Evolutionary conservation across 2,113 vertebrate genomes (phyloP).

Genomic region (Hyperopisus bebe): DNA sequence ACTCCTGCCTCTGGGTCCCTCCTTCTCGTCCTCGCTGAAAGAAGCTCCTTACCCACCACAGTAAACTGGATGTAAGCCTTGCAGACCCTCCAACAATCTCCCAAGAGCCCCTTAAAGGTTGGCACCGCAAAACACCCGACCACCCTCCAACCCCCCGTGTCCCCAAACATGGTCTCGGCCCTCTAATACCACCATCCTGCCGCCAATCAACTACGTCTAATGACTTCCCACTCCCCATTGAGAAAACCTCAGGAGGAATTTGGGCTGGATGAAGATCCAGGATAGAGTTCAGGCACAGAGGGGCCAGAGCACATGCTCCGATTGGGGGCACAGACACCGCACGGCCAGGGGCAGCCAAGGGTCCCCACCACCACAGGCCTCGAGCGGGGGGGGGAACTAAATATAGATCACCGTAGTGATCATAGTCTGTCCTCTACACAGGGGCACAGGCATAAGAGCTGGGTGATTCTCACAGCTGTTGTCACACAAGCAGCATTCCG

Average conservation of each 20-base stretch:
- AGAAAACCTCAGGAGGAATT: conserved; percentile 19
- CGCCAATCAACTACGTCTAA: not conserved
- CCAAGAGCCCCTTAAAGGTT: not conserved
- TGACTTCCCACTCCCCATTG: not conserved
- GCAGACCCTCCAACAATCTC: not conserved
- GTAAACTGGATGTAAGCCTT: not conserved
- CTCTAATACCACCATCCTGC: not conserved
- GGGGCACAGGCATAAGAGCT: not conserved
- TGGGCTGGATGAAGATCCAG: conserved; percentile 29
- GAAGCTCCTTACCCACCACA: not conserved
- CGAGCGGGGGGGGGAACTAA: conserved; percentile 19
- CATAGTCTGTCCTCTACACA: not conserved
- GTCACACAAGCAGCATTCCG: not conserved
- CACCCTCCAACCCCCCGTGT: not conserved
- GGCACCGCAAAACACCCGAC: not conserved
- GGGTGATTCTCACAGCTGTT: not conserved
- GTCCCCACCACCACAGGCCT: conserved; percentile 40
- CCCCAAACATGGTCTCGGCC: not conserved
- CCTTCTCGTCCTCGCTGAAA: not conserved
- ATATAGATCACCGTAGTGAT: conserved; percentile 33
- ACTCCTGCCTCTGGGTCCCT: not conserved
- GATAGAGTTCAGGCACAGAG: conserved; percentile 32
- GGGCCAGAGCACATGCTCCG: conserved; percentile 25
- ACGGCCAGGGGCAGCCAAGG: conserved; percentile 43
- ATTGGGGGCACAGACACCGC: conserved; percentile 27